Base-by-base conservation (phyloP, 2,797 vertebrate genomes). In the Catamblyrhynchus diadema region DNA sequence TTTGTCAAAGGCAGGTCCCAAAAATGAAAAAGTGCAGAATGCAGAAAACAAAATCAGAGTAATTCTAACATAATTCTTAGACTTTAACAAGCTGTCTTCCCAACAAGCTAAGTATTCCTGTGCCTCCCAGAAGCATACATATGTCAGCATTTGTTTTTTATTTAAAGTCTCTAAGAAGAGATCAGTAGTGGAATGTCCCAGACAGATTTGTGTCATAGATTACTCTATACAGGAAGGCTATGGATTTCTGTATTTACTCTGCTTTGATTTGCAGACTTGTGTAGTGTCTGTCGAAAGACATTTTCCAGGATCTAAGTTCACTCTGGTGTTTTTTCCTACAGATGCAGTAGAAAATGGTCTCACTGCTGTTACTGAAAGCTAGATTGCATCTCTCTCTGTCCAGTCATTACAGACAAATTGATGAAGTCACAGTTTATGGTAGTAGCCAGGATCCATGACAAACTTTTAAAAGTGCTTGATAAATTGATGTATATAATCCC, bases 41-140 rank as follows among this genome's bases (percentile, higher is more conserved):
- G 54, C 24, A 57, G 61, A 81, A 86, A 81, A 74, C 8, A 65
- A 85, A 82, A 88, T 28, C 33, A 83, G 42, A 88, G n/a, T 73
- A 79, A 86, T 87, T 70, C 28, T 44, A 79, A 93, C 39, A 51
- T 37, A 83, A 67, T 32, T 22, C 8, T 53, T 51, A 45, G 30
- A 87, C 25, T 81, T 80, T 62, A 69, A 69, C 23, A 90, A 86
- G n/a, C 8, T 77, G 22, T 27, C 45, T 80, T 91, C 28, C 35
- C 41, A 60, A 47, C 19, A 85, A 89, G 18, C 2, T 19, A 67
- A 32, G 25, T 67, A 42, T 30, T 80, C 50, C 21, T 64, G 42
- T 32, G 23, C 7, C 25, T 83, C 20, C 22, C 9, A 42, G 48
- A 71, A 51, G 24, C 27, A 81, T 6, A 22, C 2, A 16, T 12